Evolutionary conservation across 2,113 vertebrate species (phyloP).

Genomic region (Hassar affinis): DNA sequence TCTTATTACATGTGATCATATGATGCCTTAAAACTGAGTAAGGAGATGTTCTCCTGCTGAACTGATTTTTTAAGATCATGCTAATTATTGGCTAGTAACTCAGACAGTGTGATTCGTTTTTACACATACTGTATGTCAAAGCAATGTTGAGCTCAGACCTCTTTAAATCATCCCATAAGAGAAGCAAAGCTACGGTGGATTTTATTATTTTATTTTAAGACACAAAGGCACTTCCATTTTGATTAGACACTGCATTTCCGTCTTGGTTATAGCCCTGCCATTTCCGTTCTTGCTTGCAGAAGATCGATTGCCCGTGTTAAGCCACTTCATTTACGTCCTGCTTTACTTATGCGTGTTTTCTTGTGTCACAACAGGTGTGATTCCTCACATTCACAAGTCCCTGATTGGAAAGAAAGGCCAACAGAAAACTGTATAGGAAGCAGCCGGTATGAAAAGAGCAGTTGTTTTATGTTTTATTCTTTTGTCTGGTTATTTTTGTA

Average conservation of each 20-base stretch:
- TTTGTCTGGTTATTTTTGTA: slow-evolving; percentile 59
- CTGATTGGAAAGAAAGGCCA: slow-evolving; percentile 98
- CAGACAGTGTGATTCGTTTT: neutral
- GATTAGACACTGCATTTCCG: neutral
- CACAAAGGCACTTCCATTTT: neutral
- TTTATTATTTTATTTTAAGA: neutral
- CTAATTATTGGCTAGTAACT: neutral
- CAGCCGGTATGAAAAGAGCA: neutral
- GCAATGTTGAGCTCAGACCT: neutral
- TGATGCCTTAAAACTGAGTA: neutral
- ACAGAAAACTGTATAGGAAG: slow-evolving; percentile 89
- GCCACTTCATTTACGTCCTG: neutral
- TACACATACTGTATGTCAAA: neutral
- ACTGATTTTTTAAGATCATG: neutral
- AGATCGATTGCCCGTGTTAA: neutral
- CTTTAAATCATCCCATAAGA: neutral
- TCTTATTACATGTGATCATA: neutral
- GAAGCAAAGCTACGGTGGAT: neutral
- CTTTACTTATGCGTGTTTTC: neutral
- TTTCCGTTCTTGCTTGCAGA: neutral
- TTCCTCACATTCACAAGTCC: slow-evolving; percentile 98
- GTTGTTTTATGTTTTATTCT: slow-evolving; percentile 47
- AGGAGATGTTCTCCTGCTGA: neutral
- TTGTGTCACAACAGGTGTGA: slow-evolving; percentile 79
- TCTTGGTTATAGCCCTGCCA: neutral